Evolutionary conservation across 2,113 vertebrate species (phyloP), one percentile per base, ranked within the genome.

Genomic region (Ageneiosus marmoratus): DNA sequence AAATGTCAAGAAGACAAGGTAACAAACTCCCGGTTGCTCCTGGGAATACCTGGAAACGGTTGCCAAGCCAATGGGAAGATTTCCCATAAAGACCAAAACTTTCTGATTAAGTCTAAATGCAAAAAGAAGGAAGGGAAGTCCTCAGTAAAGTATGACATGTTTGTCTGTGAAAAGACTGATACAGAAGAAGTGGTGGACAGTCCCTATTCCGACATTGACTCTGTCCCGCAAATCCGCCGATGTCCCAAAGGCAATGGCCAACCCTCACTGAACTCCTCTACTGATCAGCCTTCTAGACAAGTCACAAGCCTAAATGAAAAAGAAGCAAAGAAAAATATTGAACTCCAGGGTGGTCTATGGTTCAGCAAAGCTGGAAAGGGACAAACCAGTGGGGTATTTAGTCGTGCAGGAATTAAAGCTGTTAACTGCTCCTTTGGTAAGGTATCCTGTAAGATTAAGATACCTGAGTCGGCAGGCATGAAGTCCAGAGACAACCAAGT

Each of bases 141-240:
- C 0, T 81, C 84, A 29, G 80, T 91, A 85, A 91, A 91, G 86
- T 79, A 67, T 20, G 32, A 83, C 7, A 63, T 37, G 13, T 41
- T 22, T 10, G 81, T 75, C 86, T 83, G 77, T 51, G 90, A 90
- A 88, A 92, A 91, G 34, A 70, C 50, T 0, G 29, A 85, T 34
- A 79, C 73, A 24, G 81, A 89, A 5, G 90, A 88, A 55, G 85
- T 70, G 44, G 83, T 81, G 78, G 93, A 94, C 63, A 93, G 90
- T 58, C 94, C 93, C 0, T 94, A 94, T 82, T 92, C 93, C 4
- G 93, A 94, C 87, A 90, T 94, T 0, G 94, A 94, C 83, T 94
- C 93, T 2, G 88, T 94, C 51, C 94, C 94, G 12, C 93, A 94
- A 81, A 94, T 93, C 86, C 89, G 92, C 50, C 75, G 86, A 48